These are phyloP conservation scores for Choreutis nemorana DNA, from an alignment of 2,888 invertebrate species.

Conservation along the genomic window DNA sequence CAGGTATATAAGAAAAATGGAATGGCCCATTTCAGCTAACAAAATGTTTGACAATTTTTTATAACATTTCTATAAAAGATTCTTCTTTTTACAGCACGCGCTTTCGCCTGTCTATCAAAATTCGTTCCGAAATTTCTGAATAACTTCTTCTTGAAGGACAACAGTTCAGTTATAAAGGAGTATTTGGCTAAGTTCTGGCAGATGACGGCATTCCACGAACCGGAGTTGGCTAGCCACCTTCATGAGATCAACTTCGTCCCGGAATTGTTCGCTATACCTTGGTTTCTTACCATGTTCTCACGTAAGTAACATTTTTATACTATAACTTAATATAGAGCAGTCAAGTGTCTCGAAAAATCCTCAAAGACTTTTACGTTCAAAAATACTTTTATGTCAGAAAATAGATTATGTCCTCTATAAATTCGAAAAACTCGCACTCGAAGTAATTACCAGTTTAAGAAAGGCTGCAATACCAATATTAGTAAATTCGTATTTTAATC, in stretches of 20 bases:
- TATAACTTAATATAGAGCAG: too few relatives aligned
- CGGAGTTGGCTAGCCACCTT: constrained; percentile 88
- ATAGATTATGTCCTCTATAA: too few relatives aligned
- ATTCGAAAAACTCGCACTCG: too few relatives aligned
- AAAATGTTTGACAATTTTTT: too few relatives aligned
- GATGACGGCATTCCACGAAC: constrained; percentile 95
- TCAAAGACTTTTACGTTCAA: too few relatives aligned
- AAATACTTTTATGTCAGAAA: too few relatives aligned
- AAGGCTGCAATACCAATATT: too few relatives aligned
- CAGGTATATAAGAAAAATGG: too few relatives aligned
- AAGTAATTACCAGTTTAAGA: too few relatives aligned
- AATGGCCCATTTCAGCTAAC: too few relatives aligned
- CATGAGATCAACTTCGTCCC: constrained; percentile 94
- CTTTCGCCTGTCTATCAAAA: constrained; percentile 92
- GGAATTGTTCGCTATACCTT: constrained; percentile 97
- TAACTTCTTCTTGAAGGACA: constrained; percentile 97
- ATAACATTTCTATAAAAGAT: constrained; percentile 3
- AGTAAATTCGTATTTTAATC: too few relatives aligned
- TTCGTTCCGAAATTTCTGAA: constrained; percentile 97
- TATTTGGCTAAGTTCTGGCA: constrained; percentile 97
- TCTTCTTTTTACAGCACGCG: constrained; percentile 74
- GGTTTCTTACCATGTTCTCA: constrained; percentile 99
- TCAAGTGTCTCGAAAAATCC: too few relatives aligned
- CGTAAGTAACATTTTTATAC: constrained; percentile 73
- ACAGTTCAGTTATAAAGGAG: constrained; percentile 96